Evolutionary conservation across 1,140 invertebrate species (phyloP).

Genomic region (Geopemphigus sp.): DNA sequence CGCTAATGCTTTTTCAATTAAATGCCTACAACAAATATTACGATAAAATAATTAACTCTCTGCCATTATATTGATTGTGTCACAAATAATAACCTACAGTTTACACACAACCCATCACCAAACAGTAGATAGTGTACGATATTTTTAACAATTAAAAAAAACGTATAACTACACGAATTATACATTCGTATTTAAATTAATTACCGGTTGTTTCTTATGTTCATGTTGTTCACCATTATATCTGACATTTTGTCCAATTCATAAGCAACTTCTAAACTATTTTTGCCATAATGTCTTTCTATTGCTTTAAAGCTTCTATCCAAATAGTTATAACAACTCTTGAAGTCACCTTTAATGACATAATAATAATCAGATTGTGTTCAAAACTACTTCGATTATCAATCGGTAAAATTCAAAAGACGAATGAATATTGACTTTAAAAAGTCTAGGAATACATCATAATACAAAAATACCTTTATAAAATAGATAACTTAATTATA

Average conservation of each 20-base stretch:
- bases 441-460: no score
- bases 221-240: conserved; percentile 32
- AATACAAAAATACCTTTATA: no score
- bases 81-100: no score
- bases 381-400: neutral
- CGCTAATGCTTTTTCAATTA: conserved; percentile 23
- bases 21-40: conserved; percentile 12
- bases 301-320: conserved; percentile 57
- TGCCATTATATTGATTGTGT: no score
- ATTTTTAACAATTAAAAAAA: no score
- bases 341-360: conserved; percentile 55
- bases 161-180: neutral
- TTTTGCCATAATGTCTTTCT: conserved; percentile 59
- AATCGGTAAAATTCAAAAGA: neutral
- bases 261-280: conserved; percentile 61
- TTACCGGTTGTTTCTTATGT: conserved; percentile 13
- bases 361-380: neutral
- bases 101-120: no score
- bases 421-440: neutral
- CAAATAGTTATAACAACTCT: conserved; percentile 57
- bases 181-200: neutral
- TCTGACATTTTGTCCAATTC: conserved; percentile 59
- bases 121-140: no score
- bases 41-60: neutral
- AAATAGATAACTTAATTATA: no score